Conservation (phyloP, 2,113 vertebrate genomes). For the Tretioscincus oriximinensis region DNA sequence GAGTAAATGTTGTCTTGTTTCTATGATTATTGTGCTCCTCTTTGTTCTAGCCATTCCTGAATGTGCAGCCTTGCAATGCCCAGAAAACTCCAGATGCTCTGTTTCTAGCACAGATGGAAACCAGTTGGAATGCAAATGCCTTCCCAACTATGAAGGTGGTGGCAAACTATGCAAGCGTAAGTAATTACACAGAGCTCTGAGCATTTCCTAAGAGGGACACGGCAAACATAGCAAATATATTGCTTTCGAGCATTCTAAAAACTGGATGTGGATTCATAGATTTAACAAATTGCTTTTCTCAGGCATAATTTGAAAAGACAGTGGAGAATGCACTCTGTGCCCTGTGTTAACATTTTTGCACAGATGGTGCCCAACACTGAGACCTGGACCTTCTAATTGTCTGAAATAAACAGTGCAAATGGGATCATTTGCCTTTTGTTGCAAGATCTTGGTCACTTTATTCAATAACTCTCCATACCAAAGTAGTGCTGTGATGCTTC, state of each 20-base stretch:
- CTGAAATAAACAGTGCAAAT: no score
- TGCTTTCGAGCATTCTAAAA: not conserved
- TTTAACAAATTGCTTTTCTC: not conserved
- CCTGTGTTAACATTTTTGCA: no score
- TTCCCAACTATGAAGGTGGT: conserved; percentile 70
- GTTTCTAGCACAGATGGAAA: conserved; percentile 56
- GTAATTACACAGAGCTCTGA: conserved; percentile 37
- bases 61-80: conserved; percentile 78
- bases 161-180: conserved; percentile 80
- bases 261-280: not conserved
- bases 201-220: not conserved
- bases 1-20: not conserved
- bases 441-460: no score
- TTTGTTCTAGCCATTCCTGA: conserved; percentile 67
- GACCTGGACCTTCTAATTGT: no score
- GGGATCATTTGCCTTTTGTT: no score
- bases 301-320: not conserved
- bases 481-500: no score
- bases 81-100: conserved; percentile 78
- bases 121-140: conserved; percentile 79
- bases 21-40: not conserved
- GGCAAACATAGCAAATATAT: not conserved
- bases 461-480: no score
- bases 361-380: no score
- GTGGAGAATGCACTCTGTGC: no score